Conservation (phyloP, 2,888 invertebrate genomes). For the Trachelus troglodyta region DNA sequence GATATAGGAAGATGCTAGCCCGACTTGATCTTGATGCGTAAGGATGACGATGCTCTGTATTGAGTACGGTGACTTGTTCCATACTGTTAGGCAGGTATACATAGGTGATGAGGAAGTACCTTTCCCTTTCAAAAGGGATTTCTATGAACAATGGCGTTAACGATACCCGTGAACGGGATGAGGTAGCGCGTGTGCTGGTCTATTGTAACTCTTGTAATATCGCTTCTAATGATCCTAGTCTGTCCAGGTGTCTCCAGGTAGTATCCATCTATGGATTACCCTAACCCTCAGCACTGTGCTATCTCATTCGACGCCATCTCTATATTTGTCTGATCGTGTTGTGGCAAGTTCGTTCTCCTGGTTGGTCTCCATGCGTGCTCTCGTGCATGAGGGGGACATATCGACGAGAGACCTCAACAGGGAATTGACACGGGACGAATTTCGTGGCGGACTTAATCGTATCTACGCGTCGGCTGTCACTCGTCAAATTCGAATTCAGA, state of each 20-base stretch:
- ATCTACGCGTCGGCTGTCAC: constrained; percentile 32
- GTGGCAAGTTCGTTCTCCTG: not conserved
- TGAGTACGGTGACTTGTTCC: not conserved
- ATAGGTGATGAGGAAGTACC: not conserved
- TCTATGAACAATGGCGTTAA: not conserved
- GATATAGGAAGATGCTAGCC: not conserved
- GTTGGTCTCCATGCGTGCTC: not conserved
- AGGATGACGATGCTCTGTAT: not conserved
- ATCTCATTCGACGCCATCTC: not conserved
- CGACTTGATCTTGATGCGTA: not conserved
- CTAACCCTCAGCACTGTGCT: not conserved
- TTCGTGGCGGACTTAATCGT: constrained; percentile 34
- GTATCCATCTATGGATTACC: not conserved
- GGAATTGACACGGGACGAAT: constrained; percentile 7
- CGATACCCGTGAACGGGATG: not conserved
- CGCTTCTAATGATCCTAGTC: not conserved
- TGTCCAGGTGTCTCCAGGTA: not conserved
- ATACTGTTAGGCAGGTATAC: not conserved
- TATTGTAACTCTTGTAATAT: not conserved
- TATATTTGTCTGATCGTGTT: not conserved
- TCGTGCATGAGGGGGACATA: not conserved
- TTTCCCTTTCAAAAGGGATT: constrained; percentile 4
- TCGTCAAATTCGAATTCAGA: constrained; percentile 47
- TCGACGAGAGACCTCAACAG: not conserved
- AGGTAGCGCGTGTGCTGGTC: constrained; percentile 1